Base-by-base conservation (phyloP, 2,888 invertebrate species). In the Lochmaea crataegi region DNA sequence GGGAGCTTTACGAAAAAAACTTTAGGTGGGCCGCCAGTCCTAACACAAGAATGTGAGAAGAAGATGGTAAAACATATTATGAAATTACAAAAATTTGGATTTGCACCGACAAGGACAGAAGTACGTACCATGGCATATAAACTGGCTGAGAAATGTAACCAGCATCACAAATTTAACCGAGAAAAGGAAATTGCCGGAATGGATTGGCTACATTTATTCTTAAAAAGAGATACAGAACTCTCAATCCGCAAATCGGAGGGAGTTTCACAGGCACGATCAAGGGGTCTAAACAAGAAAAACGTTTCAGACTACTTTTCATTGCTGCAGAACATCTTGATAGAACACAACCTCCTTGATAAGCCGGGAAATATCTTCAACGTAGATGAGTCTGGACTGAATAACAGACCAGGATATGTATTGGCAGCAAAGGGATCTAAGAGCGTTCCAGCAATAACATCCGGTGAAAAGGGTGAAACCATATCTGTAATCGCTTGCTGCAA, bases 381-480 rank as follows among this genome's bases (percentile, higher is more conserved):
- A 16, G 75, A 75, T 41, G 73, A 72, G 41, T 63, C 68, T 12
- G 75, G 72, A 1, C 51, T 73, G 7, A 73, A 72, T 60, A 71
- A 75, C 51, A 58, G 45, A 32, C 69, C 71, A 65, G 53, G 53
- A 7, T 45, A 68, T n/a, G 67, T 75, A 12, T 12, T 72, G 26
- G 72, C 72, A 41, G 45, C 18, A 26, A 66, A 61, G 22, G 68
- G 63, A 22, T 60, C 61, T 2, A 71, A 71, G 48, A 48, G 45
- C 45, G 45, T 48, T 48, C 45, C 45, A 48, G 45, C 12, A 48
- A 14, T 48, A 48, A 48, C 11, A 48, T 48, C 14, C 45, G 45
- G 12, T 48, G 45, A 14, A 14, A 48, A 48, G 4, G 45, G 82
- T 6, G 83, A 85, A 78, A 85, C 82, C 1, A 78, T 83, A 60